phyloP scores from a whole-genome alignment of 2,888 invertebrate species.

The Ephialtes manifestator region DNA sequence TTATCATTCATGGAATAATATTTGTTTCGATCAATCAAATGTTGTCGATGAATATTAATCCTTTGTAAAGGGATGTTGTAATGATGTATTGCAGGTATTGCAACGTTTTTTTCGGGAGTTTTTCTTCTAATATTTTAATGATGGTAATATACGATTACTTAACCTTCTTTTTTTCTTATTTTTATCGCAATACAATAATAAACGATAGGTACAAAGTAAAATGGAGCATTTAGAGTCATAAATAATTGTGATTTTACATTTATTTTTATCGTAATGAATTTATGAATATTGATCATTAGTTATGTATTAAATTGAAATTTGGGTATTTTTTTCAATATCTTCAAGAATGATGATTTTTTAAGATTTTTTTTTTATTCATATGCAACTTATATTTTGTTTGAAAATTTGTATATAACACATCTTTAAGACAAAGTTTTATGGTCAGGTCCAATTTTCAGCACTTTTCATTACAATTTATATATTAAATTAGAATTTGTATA shows the following conservation, averaged over 20 bases:
- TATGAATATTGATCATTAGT: neutral
- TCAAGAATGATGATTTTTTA: no score
- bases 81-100: neutral
- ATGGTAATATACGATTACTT: neutral
- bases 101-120: neutral
- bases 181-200: neutral
- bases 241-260: neutral
- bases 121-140: neutral
- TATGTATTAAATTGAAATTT: no score
- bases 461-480: no score
- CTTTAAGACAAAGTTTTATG: no score
- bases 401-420: no score
- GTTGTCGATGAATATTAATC: conserved; percentile 41
- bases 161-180: neutral
- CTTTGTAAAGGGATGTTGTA: neutral
- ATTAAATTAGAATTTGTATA: no score
- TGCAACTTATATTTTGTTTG: no score
- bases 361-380: no score
- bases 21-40: conserved; percentile 45
- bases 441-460: no score
- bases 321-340: no score
- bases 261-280: neutral
- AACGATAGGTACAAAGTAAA: neutral
- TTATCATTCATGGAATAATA: conserved; percentile 50
- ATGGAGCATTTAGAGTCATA: neutral